Conservation (phyloP, 2,113 vertebrate genomes). For the Halcyon senegalensis region DNA sequence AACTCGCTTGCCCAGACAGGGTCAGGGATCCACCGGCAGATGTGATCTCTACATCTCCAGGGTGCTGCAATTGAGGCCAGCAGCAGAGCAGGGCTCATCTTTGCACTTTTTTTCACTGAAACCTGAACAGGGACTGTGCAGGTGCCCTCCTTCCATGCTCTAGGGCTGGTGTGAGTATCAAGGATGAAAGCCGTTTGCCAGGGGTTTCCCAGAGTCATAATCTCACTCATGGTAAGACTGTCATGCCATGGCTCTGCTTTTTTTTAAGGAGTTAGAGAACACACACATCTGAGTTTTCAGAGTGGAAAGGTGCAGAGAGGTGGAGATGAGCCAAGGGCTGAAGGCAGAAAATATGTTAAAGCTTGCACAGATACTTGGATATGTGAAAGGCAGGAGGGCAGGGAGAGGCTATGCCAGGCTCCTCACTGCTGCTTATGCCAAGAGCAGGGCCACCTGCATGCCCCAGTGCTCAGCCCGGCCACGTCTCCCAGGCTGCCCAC, state of each 20-base stretch:
- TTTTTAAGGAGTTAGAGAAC: background rate
- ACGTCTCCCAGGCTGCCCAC: background rate
- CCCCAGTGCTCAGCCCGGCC: fast-evolving
- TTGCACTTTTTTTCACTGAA: background rate
- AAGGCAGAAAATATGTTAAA: background rate
- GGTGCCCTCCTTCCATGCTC: background rate
- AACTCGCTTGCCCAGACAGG: background rate
- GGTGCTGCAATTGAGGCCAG: background rate
- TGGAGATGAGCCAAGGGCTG: background rate
- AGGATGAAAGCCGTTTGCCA: background rate
- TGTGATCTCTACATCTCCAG: background rate
- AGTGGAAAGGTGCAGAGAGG: background rate
- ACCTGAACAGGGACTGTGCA: background rate
- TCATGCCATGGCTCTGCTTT: background rate
- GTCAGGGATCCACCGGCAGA: background rate
- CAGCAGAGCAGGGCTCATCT: background rate
- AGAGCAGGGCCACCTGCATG: background rate
- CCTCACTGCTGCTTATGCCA: background rate
- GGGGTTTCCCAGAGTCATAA: background rate
- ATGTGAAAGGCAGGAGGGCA: background rate
- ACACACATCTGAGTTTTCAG: background rate
- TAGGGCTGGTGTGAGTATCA: background rate
- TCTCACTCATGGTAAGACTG: background rate
- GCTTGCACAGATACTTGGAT: fast-evolving
- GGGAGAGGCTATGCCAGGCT: no score